Evolutionary conservation across 1,140 invertebrate genomes (phyloP).

Genomic region (Eueides isabella): DNA sequence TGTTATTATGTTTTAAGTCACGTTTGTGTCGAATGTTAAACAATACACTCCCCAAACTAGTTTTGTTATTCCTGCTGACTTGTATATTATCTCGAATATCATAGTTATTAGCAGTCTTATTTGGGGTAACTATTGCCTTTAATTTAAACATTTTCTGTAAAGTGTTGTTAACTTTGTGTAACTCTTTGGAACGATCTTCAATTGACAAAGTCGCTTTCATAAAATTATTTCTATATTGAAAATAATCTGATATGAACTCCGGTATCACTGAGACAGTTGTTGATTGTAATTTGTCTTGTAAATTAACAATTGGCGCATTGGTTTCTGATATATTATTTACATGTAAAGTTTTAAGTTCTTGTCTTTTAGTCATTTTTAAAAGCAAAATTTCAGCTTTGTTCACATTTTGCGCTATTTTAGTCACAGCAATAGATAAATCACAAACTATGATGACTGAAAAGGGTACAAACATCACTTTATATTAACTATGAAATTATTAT

Average conservation of each 20-base stretch:
- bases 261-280: not conserved
- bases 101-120: not conserved
- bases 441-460: slow-evolving; percentile 33
- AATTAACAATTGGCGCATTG: not conserved
- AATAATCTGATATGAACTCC: slow-evolving; percentile 13
- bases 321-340: not conserved
- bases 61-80: not conserved
- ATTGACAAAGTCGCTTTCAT: not conserved
- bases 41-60: not conserved
- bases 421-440: slow-evolving; percentile 9
- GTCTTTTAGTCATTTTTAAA: not conserved
- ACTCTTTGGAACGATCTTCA: not conserved
- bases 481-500: not conserved
- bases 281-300: slow-evolving; percentile 2
- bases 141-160: not conserved
- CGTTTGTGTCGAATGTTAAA: not conserved
- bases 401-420: not conserved
- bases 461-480: not conserved
- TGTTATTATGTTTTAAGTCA: not conserved
- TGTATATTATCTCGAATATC: not conserved
- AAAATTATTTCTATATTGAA: slow-evolving; percentile 15
- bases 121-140: not conserved
- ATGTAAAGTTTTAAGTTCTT: not conserved
- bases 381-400: slow-evolving; percentile 16
- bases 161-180: not conserved